Evolutionary conservation across 1,140 invertebrate species (phyloP), one percentile per base, ranked within the genome.

Genomic region (Drosophila erecta): DNA sequence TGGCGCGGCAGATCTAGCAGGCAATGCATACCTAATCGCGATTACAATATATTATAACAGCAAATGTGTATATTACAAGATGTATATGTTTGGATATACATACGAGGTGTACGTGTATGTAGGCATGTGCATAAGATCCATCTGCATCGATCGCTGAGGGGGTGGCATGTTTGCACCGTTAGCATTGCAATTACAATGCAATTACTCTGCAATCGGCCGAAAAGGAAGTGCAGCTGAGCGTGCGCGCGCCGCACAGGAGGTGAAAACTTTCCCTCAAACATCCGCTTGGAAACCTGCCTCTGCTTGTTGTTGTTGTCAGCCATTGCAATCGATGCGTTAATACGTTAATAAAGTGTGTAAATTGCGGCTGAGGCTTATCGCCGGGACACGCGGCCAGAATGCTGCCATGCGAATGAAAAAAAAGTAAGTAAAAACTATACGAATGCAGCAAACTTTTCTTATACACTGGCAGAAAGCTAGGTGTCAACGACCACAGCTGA

Each of bases 311-410:
- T 37, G 37, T 38, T 38, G 37, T 58, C 53, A 30, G 77, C 55
- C 56, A 44, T 58, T 66, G 55, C 44, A 54, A 55, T 66, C 64
- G 78, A 76, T 90, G 86, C 86, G 86, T 90, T 90, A 90, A 90
- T 90, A 90, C 86, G 86, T 83, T 90, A 90, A 90, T 90, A 90
- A 90, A 90, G 76, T 90, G 86, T 86, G 86, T 90, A 90, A 90
- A 85, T 76, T 79, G 83, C 49, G 83, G 79, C 83, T 60, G 71
- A 64, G 62, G 76, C 79, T 87, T 87, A 87, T 87, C 83, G 79
- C 65, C 43, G 43, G 73, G 56, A 56, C 64, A 75, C 57, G 70
- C 57, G 59, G 47, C 76, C 65, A 62, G 44, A 54, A 59, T 61
- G 66, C 57, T 72, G 51, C 59, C 59, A 74, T 72, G 67, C 47